phyloP scores from a whole-genome alignment of 2,797 vertebrate genomes.

The Danio aesculapii region DNA sequence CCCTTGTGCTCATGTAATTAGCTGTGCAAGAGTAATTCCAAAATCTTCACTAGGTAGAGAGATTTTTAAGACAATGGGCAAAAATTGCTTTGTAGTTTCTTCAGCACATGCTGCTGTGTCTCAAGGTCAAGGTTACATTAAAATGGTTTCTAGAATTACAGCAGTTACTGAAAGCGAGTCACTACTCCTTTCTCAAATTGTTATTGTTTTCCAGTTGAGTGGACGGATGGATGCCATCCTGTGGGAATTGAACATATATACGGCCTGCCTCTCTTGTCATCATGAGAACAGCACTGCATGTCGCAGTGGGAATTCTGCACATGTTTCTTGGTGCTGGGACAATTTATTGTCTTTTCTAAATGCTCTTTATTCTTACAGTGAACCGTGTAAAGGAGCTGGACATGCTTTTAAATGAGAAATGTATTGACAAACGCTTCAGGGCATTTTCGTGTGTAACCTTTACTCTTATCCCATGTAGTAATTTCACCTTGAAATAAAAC shows the following conservation, averaged over 20 bases:
- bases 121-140: slow-evolving; percentile 7
- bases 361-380: neutral
- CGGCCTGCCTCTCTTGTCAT: neutral
- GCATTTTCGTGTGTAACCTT: slow-evolving; percentile 55
- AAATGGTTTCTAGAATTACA: neutral
- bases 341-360: neutral
- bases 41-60: slow-evolving; percentile 15
- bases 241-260: neutral
- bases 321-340: neutral
- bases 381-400: neutral
- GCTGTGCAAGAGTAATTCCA: slow-evolving; percentile 50
- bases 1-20: slow-evolving; percentile 47
- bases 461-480: slow-evolving; percentile 55
- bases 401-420: slow-evolving; percentile 11
- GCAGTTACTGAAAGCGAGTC: neutral
- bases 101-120: neutral
- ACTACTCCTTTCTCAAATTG: neutral
- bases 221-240: neutral
- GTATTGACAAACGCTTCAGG: slow-evolving; percentile 51
- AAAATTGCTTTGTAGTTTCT: neutral
- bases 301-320: neutral
- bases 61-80: neutral
- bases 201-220: neutral
- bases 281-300: neutral
- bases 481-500: slow-evolving; percentile 52